phyloP scores from a whole-genome alignment of 1,140 invertebrate species.

The Ctenoplectra terminalis region DNA sequence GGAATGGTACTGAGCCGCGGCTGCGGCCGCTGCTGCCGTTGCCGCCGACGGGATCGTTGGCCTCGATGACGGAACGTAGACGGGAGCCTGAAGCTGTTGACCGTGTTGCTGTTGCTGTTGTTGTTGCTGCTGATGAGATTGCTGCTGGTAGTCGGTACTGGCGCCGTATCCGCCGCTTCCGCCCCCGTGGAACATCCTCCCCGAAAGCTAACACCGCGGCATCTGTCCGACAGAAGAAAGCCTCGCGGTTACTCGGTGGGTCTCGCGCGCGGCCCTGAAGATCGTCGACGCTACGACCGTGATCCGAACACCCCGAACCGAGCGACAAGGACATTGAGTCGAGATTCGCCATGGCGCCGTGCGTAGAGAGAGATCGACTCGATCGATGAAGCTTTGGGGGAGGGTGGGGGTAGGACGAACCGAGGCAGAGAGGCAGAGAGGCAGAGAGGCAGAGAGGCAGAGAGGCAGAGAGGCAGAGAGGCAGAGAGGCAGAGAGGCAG shows the following conservation, averaged over 20 bases:
- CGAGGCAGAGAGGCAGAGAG: not conserved
- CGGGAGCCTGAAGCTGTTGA: constrained; percentile 79
- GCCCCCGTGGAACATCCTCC: constrained; percentile 82
- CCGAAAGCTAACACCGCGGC: constrained; percentile 71
- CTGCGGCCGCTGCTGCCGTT: constrained; percentile 69
- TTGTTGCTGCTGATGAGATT: constrained; percentile 78
- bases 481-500: no score
- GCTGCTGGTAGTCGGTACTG: constrained; percentile 80
- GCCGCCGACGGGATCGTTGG: constrained; percentile 78
- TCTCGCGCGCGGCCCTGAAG: not conserved
- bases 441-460: not conserved
- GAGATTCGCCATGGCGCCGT: constrained; percentile 10
- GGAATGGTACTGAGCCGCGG: constrained; percentile 77
- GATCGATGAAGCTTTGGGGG: no score
- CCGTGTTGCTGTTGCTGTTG: constrained; percentile 80
- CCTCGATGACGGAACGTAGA: constrained; percentile 81
- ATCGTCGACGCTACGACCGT: no score
- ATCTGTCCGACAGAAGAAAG: constrained; percentile 45
- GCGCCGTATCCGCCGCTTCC: constrained; percentile 80
- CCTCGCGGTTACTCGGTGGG: not conserved
- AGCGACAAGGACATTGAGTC: not conserved
- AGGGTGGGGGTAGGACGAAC: no score
- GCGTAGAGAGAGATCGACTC: not conserved
- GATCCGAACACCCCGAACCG: not conserved
- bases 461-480: no score